phyloP scores from a whole-genome alignment of 2,797 vertebrate species.

The Syncerus caffer region DNA sequence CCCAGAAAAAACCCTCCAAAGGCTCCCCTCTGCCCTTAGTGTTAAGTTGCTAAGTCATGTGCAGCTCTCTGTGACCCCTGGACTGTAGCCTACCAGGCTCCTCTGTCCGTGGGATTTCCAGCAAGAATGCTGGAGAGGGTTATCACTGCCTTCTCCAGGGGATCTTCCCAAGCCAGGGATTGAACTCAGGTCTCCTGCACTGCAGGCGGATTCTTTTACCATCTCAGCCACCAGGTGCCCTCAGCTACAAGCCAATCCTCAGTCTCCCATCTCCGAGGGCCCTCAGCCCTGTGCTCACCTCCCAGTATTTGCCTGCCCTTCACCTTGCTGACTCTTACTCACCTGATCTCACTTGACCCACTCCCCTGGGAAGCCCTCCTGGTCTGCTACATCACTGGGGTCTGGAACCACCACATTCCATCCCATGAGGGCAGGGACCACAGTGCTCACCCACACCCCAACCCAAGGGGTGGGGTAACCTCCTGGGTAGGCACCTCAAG shows the following conservation, averaged over 20 bases:
- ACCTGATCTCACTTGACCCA: neutral
- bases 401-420: neutral
- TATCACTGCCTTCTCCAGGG: neutral
- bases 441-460: neutral
- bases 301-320: neutral
- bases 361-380: neutral
- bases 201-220: neutral
- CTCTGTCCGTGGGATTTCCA: neutral
- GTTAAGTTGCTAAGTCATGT: neutral
- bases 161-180: neutral
- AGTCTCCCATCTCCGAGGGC: neutral
- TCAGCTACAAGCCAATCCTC: neutral
- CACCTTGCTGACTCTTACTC: neutral
- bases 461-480: too few relatives aligned
- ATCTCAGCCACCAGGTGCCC: rapidly evolving
- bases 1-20: neutral
- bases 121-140: neutral
- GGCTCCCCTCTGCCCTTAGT: neutral
- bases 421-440: neutral
- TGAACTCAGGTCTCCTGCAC: neutral
- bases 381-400: too few relatives aligned
- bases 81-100: neutral
- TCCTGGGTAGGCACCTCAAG: neutral
- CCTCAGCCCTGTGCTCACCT: rapidly evolving
- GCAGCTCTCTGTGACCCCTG: neutral